Conservation (phyloP, 2,113 vertebrate species). For the Acanthochromis polyacanthus region DNA sequence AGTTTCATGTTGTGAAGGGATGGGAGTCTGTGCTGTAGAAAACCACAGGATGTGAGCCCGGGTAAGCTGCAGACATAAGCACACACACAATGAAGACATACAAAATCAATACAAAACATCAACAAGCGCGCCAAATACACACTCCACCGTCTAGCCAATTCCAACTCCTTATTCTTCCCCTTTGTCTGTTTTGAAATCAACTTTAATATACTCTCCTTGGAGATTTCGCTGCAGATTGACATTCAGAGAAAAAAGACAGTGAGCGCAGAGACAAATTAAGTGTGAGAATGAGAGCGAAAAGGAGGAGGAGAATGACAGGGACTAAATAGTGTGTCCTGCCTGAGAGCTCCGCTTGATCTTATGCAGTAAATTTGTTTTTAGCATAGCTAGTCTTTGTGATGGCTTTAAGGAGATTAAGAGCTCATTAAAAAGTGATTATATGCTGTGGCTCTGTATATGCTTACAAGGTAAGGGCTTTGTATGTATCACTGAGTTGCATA, state of each 20-base stretch:
- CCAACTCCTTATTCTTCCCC: conserved; percentile 18
- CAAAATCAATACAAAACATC: conserved; percentile 11
- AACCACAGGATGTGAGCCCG: conserved; percentile 59
- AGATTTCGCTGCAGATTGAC: background rate
- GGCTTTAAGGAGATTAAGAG: conserved; percentile 61
- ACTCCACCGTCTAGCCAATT: conserved; percentile 17
- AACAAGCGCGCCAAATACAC: conserved; percentile 5
- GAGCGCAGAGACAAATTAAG: too few relatives aligned
- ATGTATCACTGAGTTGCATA: conserved; percentile 8
- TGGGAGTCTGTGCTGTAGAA: conserved; percentile 35
- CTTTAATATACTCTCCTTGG: conserved; percentile 9
- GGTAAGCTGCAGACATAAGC: conserved; percentile 15
- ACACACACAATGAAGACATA: conserved; percentile 2
- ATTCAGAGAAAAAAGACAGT: background rate
- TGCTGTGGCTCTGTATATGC: conserved; percentile 16
- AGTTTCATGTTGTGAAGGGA: conserved; percentile 49
- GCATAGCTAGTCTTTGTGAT: conserved; percentile 18
- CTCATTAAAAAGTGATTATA: conserved; percentile 61
- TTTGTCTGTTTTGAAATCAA: conserved; percentile 29
- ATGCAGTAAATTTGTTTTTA: conserved; percentile 2
- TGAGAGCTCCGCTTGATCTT: conserved; percentile 27
- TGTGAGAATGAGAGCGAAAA: background rate
- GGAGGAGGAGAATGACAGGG: background rate
- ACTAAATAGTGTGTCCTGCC: conserved; percentile 12
- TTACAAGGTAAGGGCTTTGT: conserved; percentile 5